Evolutionary conservation across 2,888 invertebrate species (phyloP).

Genomic region (Phorcus lineatus): DNA sequence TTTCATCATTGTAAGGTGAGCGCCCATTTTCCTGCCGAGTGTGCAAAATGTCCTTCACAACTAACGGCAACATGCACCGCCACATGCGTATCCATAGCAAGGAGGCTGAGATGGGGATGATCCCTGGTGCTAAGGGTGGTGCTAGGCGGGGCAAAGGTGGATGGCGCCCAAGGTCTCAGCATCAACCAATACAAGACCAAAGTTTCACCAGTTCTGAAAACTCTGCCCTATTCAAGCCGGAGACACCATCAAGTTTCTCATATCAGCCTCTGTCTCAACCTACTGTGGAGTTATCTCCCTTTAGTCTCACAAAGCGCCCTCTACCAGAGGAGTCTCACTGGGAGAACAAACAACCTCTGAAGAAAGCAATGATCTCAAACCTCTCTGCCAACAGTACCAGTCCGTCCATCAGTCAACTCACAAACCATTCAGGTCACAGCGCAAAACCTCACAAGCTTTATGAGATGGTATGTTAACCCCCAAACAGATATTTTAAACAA

Average conservation of each 20-base stretch:
- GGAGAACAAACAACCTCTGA: not conserved
- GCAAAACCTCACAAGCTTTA: too few relatives aligned
- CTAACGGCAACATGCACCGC: slow-evolving; percentile 90
- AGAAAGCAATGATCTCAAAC: not conserved
- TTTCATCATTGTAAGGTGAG: slow-evolving; percentile 78
- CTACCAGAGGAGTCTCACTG: not conserved
- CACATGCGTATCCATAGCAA: slow-evolving; percentile 85
- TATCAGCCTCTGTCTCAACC: not conserved
- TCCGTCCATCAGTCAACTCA: too few relatives aligned
- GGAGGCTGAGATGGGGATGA: slow-evolving; percentile 36
- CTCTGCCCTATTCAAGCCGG: not conserved
- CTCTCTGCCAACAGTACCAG: too few relatives aligned
- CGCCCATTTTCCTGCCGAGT: slow-evolving; percentile 87
- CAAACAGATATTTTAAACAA: too few relatives aligned
- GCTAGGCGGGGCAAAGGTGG: slow-evolving; percentile 4
- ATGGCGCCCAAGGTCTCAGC: not conserved
- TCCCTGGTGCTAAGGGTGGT: not conserved
- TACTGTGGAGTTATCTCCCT: not conserved
- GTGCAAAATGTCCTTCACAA: slow-evolving; percentile 88
- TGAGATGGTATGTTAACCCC: too few relatives aligned
- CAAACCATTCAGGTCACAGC: too few relatives aligned
- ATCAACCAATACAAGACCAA: not conserved
- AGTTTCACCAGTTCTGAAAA: not conserved
- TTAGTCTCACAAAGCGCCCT: not conserved
- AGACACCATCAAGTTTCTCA: not conserved